Conservation (phyloP, 2,888 invertebrate genomes). For the Ochlodes sylvanus region DNA sequence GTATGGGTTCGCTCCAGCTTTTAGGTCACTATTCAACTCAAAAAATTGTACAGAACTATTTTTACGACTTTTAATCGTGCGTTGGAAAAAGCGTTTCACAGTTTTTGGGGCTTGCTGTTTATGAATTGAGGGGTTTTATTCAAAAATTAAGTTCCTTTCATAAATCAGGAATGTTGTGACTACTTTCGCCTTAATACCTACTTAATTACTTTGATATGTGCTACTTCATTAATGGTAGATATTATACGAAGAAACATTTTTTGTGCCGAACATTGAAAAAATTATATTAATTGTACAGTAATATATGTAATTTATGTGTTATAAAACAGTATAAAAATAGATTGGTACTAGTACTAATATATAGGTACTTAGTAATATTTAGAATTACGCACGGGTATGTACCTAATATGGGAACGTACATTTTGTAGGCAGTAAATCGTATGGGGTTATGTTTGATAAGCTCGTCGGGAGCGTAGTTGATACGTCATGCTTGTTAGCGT, state of each 20-base stretch:
- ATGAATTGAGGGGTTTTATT: background rate
- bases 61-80: conserved; percentile 30
- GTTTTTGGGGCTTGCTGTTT: background rate
- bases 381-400: background rate
- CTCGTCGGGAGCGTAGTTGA: conserved; percentile 14
- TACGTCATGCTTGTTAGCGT: conserved; percentile 24
- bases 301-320: too few species aligned
- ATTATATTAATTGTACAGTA: too few species aligned
- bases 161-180: too few species aligned
- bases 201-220: too few species aligned
- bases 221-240: too few species aligned
- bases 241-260: too few species aligned
- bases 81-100: conserved; percentile 3
- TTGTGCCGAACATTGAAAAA: too few species aligned
- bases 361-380: background rate
- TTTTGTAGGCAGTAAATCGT: conserved; percentile 2
- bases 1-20: conserved; percentile 21
- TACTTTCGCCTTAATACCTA: too few species aligned
- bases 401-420: background rate
- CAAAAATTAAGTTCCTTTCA: background rate
- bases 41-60: conserved; percentile 29
- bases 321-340: too few species aligned
- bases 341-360: too few species aligned
- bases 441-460: conserved; percentile 18
- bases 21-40: conserved; percentile 35